phyloP scores from a whole-genome alignment of 2,113 vertebrate species.

The Protomyctophum bolini region DNA sequence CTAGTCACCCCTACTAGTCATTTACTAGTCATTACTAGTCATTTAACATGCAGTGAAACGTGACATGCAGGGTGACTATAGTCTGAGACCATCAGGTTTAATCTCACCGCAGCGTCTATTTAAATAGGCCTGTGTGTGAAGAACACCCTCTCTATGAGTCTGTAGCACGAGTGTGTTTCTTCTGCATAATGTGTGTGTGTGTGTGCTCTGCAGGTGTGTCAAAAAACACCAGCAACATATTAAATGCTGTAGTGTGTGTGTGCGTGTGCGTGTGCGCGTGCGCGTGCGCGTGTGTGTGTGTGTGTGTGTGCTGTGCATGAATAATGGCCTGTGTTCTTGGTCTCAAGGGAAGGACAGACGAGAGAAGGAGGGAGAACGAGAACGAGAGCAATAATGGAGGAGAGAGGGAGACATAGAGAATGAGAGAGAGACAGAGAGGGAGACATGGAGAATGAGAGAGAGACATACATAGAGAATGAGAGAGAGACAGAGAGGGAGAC shows the following conservation, averaged over 20 bases:
- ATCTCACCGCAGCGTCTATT: not conserved
- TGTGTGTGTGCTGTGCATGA: constrained; percentile 4
- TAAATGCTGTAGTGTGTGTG: not conserved
- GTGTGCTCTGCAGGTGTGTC: constrained; percentile 12
- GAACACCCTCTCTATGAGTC: no score
- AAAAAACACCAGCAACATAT: not conserved
- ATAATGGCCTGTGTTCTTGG: constrained; percentile 31
- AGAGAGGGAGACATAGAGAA: constrained; percentile 9
- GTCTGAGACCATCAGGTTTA: constrained; percentile 10
- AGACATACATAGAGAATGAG: not conserved
- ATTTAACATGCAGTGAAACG: constrained; percentile 18
- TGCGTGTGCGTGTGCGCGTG: not conserved
- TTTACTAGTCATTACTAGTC: no score
- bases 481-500: constrained; percentile 47
- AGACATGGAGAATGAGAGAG: constrained; percentile 13
- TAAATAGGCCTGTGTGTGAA: not conserved
- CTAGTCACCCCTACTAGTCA: no score
- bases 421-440: constrained; percentile 23
- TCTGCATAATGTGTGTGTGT: not conserved
- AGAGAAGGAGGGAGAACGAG: not conserved
- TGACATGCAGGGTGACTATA: constrained; percentile 24
- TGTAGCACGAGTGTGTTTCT: not conserved
- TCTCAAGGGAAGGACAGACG: constrained; percentile 11
- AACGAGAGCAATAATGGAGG: not conserved
- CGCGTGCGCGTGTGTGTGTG: not conserved